Evolutionary conservation across 2,113 vertebrate genomes (phyloP).

Genomic region (Python bivittatus): DNA sequence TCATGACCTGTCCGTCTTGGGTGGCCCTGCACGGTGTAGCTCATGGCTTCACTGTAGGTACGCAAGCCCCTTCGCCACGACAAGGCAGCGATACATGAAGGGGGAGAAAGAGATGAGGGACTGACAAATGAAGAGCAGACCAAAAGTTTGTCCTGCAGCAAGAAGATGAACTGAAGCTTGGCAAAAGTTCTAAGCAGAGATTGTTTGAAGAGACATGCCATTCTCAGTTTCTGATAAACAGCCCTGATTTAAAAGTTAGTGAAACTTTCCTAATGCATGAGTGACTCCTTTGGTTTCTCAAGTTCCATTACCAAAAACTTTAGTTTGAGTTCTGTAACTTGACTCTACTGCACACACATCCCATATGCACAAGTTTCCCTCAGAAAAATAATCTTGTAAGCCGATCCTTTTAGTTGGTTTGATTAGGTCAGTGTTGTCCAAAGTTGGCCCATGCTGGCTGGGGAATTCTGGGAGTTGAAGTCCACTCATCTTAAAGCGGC

Average conservation of each 20-base stretch:
- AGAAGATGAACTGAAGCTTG: neutral
- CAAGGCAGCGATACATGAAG: too few species aligned
- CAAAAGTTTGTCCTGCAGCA: neutral
- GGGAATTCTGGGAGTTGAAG: too few species aligned
- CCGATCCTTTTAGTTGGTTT: neutral
- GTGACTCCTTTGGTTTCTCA: neutral
- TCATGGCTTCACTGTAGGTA: too few species aligned
- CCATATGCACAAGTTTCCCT: neutral
- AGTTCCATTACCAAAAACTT: neutral
- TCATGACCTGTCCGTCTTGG: too few species aligned
- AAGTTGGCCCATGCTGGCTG: too few species aligned
- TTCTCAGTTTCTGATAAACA: neutral
- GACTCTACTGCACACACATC: neutral
- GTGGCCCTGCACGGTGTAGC: too few species aligned
- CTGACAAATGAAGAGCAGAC: neutral
- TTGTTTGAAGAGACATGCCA: neutral
- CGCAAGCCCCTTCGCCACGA: too few species aligned
- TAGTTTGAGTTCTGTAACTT: slow-evolving; percentile 5
- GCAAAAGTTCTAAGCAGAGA: neutral
- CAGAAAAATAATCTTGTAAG: neutral
- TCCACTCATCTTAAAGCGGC: too few species aligned
- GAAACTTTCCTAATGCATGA: neutral
- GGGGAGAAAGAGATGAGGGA: neutral
- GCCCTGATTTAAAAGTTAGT: neutral
- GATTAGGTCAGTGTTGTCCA: too few species aligned